These are phyloP conservation scores for Arothron firmamentum DNA, from an alignment of 2,113 vertebrate genomes.

Conservation along the genomic window DNA sequence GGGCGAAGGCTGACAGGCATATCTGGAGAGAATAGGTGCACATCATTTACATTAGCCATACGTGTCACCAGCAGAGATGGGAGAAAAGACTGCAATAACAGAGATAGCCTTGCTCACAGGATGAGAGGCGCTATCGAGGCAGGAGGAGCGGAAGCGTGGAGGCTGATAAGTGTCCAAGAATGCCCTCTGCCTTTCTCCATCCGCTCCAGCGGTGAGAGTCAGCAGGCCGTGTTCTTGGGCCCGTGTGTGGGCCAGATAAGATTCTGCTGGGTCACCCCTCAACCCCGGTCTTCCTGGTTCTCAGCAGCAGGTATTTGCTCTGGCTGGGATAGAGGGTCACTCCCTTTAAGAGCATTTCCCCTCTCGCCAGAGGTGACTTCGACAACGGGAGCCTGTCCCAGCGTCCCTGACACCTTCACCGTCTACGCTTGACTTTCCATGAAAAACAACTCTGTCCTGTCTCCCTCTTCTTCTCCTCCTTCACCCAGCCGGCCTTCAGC, in stretches of 20 bases:
- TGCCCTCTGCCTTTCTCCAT: conserved; percentile 49
- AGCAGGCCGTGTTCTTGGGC: conserved; percentile 39
- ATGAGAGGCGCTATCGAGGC: conserved; percentile 63
- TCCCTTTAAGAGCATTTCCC: conserved; percentile 69
- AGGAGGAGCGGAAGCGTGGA: conserved; percentile 60
- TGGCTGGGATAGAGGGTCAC: conserved; percentile 62
- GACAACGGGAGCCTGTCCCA: conserved; percentile 41
- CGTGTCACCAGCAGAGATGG: conserved; percentile 59
- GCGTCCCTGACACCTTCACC: neutral
- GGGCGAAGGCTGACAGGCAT: conserved; percentile 10
- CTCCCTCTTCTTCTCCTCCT: too few species aligned
- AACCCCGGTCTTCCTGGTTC: conserved; percentile 70
- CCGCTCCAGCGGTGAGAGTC: conserved; percentile 34
- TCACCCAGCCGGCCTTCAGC: too few species aligned
- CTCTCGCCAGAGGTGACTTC: conserved; percentile 55
- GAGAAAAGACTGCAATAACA: conserved; percentile 68
- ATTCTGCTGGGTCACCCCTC: conserved; percentile 66
- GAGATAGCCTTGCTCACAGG: conserved; percentile 65
- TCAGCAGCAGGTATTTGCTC: conserved; percentile 71
- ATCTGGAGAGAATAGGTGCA: conserved; percentile 34
- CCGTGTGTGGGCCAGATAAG: conserved; percentile 62
- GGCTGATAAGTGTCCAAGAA: conserved; percentile 67
- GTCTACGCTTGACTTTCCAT: too few species aligned
- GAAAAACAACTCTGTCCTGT: neutral
- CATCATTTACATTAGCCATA: conserved; percentile 58